Base-by-base conservation (phyloP, 1,140 invertebrate species). In the Atta texana region DNA sequence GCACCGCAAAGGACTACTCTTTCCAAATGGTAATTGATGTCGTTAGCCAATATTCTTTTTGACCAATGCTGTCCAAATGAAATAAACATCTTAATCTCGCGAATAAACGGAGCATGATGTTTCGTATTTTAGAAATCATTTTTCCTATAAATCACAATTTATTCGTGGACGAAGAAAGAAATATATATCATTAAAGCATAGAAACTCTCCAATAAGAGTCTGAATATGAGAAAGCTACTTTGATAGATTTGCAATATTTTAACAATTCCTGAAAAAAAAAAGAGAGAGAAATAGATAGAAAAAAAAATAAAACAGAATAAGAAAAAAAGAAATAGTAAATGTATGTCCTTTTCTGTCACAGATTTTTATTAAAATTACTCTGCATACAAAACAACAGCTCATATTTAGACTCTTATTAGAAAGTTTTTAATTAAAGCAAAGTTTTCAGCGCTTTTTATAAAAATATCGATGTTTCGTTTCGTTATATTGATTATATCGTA, bases 1-100 rank as follows among this genome's bases (percentile, higher is more conserved):
- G 72, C 64, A 18, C 51, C 51, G 24, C 64, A 64, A 80, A 21
- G 75, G 63, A 68, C 39, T n/a, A 86, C 49, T 85, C 63, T 24
- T 53, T 75, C 28, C 51, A n/a, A 31, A 80, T 34, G 61, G 80
- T 75, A 75, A 84, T 24, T 49, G 68, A 82, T 72, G 24, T 82
- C 14, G 24, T 44, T 74, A 63, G n/a, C 69, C 18, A 8, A 49
- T 74, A 61, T 49, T 39, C 24, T 71, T 28, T 57, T 28, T 24
- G 31, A 69, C 34, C 39, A 49, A 51, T 55, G 34, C 53, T 82
- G 69, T 84, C 44, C 69, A 84, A 63, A 39, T 74, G 57, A 84
- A 72, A 57, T 14, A 24, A 72, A 82, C 18, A 75, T 61, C 61
- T 63, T 63, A 16, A 82, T 31, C 34, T 3, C 8, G 14, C 5